phyloP scores from a whole-genome alignment of 2,888 invertebrate genomes.

The Protonemura montana region DNA sequence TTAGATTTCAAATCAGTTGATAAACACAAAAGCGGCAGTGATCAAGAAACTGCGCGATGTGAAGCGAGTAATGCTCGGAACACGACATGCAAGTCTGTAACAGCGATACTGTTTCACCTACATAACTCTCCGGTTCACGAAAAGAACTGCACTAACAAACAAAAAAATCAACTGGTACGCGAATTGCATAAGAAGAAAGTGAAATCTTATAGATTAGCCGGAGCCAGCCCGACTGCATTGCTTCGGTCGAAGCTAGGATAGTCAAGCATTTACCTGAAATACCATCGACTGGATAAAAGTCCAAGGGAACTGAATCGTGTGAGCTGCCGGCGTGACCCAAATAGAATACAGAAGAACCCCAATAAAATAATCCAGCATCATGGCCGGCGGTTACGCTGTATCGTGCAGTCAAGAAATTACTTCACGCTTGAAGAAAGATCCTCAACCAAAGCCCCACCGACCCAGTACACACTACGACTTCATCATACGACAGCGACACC shows the following conservation, averaged over 20 bases:
- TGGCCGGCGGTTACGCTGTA: background rate
- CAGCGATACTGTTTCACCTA: background rate
- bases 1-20: conserved; percentile 2
- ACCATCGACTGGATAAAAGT: background rate
- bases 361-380: background rate
- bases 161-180: background rate
- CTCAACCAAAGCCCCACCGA: background rate
- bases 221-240: background rate
- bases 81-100: background rate
- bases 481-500: background rate
- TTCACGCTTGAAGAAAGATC: background rate
- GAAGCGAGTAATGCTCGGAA: background rate
- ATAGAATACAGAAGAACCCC: conserved; percentile 3
- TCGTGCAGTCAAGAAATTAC: background rate
- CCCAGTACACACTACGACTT: background rate
- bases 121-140: background rate
- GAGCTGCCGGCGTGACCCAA: background rate
- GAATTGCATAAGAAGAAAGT: conserved; percentile 12
- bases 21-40: background rate
- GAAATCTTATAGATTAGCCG: background rate
- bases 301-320: background rate
- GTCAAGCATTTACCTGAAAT: background rate
- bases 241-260: background rate
- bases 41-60: background rate
- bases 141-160: background rate